Conservation (phyloP, 2,113 vertebrate species). For the Cyphomyrus discorhynchus region DNA sequence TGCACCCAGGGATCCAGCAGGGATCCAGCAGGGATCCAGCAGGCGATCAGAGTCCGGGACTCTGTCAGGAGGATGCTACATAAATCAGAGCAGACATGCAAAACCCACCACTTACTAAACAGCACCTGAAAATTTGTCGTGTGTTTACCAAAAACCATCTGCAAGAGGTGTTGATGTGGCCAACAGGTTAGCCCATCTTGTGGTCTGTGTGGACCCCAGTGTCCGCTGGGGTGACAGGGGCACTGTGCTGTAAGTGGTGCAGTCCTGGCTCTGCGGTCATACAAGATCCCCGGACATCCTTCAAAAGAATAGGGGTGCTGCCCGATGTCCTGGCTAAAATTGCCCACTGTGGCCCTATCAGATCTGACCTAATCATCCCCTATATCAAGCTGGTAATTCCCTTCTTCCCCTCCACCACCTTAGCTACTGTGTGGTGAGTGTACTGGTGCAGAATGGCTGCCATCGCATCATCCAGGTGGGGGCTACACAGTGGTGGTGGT, state of each 20-base stretch:
- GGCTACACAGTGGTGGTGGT: too few species aligned
- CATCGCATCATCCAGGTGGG: too few species aligned
- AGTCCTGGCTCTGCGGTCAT: not conserved
- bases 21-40: not conserved
- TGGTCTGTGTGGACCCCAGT: not conserved
- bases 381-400: not conserved
- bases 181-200: not conserved
- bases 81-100: not conserved
- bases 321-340: not conserved
- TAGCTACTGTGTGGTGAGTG: not conserved
- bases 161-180: not conserved
- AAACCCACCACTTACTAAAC: not conserved
- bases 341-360: not conserved
- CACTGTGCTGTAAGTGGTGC: not conserved
- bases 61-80: not conserved
- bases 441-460: too few species aligned
- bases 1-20: not conserved
- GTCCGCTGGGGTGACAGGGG: too few species aligned
- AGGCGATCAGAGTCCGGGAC: not conserved
- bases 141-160: not conserved
- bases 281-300: not conserved
- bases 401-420: not conserved
- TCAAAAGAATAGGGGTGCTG: not conserved
- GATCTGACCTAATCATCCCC: not conserved
- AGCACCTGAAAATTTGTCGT: not conserved